phyloP scores from a whole-genome alignment of 2,797 vertebrate species.

The Acipenser ruthenus region DNA sequence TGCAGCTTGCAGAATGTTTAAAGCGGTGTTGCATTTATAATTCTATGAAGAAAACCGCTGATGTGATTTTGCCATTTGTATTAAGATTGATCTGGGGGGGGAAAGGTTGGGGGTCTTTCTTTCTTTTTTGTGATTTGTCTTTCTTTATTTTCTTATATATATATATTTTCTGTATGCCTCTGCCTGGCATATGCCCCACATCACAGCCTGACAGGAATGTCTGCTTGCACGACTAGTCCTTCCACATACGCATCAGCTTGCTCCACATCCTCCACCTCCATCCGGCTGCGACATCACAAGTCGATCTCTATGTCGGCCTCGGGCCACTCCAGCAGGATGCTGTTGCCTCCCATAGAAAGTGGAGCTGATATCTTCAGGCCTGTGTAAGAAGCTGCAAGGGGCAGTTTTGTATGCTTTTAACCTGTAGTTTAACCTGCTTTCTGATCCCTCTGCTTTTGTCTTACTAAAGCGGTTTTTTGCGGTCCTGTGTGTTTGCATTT shows the following conservation, averaged over 20 bases:
- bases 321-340: slow-evolving; percentile 72
- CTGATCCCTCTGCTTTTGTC: slow-evolving; percentile 46
- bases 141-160: slow-evolving; percentile 11
- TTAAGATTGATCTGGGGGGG: no score
- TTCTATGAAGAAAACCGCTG: not conserved
- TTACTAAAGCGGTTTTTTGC: slow-evolving; percentile 16
- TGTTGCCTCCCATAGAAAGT: slow-evolving; percentile 76
- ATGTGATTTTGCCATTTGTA: no score
- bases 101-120: not conserved
- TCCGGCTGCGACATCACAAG: slow-evolving; percentile 76
- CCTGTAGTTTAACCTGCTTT: slow-evolving; percentile 39
- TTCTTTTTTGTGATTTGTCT: slow-evolving; percentile 16
- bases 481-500: slow-evolving; percentile 20
- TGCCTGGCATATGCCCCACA: slow-evolving; percentile 49
- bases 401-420: slow-evolving; percentile 44
- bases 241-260: slow-evolving; percentile 65
- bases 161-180: slow-evolving; percentile 5
- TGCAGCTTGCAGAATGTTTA: no score
- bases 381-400: slow-evolving; percentile 67
- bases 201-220: slow-evolving; percentile 78
- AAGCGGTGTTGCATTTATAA: no score
- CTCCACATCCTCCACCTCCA: slow-evolving; percentile 68
- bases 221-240: slow-evolving; percentile 65
- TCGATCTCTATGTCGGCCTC: slow-evolving; percentile 73
- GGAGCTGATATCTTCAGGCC: slow-evolving; percentile 75